Base-by-base conservation (phyloP, 1,140 invertebrate species). In the Nymphalis io region DNA sequence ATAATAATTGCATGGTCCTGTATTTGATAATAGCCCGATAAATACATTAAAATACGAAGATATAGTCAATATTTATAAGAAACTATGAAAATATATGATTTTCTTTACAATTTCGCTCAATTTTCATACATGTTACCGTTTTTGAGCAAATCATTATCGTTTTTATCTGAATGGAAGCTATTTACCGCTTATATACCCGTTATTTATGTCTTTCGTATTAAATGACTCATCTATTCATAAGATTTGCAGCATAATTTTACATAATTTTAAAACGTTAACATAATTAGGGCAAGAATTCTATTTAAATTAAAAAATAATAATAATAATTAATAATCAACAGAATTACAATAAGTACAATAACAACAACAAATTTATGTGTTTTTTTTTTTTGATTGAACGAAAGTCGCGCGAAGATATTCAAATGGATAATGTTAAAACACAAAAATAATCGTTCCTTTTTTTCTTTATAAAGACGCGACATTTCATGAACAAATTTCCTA, bases 41-140 rank as follows among this genome's bases (percentile, higher is more conserved):
- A 65, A 53, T 70, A 72, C 46, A 60, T 59, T 70, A 53, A 70
- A 62, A 70, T 42, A 55, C 44, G 33, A 60, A 70, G 61, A 64
- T 65, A 64, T 64, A 64, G 55, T 73, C 61, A 75, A 33, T 68
- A 81, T 80, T 77, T 70, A 76, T 77, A 81, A 81, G 70, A 76
- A 81, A 82, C 77, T 81, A 82, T 73, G 75, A 84, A 86, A 84
- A 83, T 84, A 86, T 86, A 86, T 79, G 53, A 57, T 73, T 70
- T 70, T 21, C 42, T 63, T 16, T 20, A 60, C 57, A 58, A 68
- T 62, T 5, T 23, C 15, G 48, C 39, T 59, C 38, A 55, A 46
- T 33, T 33, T 33, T 33, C 3, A 3, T 48, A 62, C 13, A 51
- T 33, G 13, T 55, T 55, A 40, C 20, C 55, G 20, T 58, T 74